These are phyloP conservation scores for Mus spicilegus DNA, from an alignment of 2,113 vertebrate genomes.

Conservation along the genomic window DNA sequence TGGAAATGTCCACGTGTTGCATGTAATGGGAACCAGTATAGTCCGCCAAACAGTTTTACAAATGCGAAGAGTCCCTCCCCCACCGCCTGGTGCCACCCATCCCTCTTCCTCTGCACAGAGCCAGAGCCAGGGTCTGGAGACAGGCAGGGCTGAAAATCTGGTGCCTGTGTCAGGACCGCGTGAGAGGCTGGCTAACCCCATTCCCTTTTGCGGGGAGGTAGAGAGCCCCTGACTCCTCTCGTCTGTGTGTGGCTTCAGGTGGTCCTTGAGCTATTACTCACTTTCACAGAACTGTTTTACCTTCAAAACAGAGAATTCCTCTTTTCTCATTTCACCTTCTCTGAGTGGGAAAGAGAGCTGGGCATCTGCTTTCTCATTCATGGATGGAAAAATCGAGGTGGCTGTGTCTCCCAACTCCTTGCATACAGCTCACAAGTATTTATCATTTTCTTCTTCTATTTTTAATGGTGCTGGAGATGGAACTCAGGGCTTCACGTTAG, in stretches of 20 bases:
- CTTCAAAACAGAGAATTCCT: background rate
- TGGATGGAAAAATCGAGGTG: conserved; percentile 1
- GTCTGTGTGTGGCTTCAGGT: background rate
- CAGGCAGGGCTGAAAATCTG: background rate
- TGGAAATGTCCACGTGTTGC: fast-evolving
- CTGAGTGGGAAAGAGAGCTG: background rate
- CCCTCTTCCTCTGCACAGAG: background rate
- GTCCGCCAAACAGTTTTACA: background rate
- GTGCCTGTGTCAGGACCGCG: background rate
- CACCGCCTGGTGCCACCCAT: background rate
- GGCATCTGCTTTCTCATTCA: background rate
- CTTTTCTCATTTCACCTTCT: background rate
- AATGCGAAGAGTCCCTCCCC: background rate
- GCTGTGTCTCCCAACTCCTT: background rate
- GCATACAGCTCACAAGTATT: background rate
- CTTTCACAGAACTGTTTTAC: background rate
- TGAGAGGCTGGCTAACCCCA: fast-evolving
- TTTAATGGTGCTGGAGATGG: background rate
- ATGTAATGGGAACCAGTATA: background rate
- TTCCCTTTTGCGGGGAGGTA: background rate
- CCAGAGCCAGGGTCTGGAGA: background rate
- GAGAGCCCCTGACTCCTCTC: background rate
- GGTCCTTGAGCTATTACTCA: background rate
- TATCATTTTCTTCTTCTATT: background rate
- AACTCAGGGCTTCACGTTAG: background rate